phyloP scores from a whole-genome alignment of 2,888 invertebrate genomes.

The Dasysyrphus tricinctus region DNA sequence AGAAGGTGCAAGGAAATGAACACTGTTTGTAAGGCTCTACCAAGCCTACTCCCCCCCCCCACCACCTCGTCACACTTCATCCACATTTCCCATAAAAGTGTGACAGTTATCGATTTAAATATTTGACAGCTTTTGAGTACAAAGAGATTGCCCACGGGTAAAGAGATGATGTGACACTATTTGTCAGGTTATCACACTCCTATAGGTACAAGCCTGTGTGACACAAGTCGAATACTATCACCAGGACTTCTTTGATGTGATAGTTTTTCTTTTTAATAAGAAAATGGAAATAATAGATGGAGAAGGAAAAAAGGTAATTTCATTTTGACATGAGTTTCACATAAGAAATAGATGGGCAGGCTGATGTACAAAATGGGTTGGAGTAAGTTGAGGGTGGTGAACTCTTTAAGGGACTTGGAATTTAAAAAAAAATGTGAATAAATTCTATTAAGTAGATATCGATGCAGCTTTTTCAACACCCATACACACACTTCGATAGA shows the following conservation, averaged over 20 bases:
- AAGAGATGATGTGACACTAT: conserved; percentile 61
- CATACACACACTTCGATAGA: background rate
- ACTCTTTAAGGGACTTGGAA: conserved; percentile 42
- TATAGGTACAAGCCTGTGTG: background rate
- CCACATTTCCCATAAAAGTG: conserved; percentile 5
- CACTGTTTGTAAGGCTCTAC: background rate
- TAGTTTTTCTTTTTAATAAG: conserved; percentile 49
- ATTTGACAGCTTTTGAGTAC: conserved; percentile 59
- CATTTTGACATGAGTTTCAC: conserved; percentile 18
- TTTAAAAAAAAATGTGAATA: conserved; percentile 24
- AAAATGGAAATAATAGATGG: conserved; percentile 34
- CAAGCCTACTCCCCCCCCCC: no score
- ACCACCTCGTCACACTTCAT: no score
- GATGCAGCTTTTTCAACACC: conserved; percentile 43
- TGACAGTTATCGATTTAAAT: conserved; percentile 70
- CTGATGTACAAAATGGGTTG: background rate
- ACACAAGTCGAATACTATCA: conserved; percentile 51
- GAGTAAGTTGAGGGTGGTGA: background rate
- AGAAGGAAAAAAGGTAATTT: conserved; percentile 9
- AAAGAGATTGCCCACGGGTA: conserved; percentile 23
- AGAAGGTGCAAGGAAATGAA: background rate
- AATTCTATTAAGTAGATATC: conserved; percentile 68
- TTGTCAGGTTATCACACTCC: conserved; percentile 59
- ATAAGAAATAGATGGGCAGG: background rate
- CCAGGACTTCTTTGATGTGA: conserved; percentile 47